Percentiles rank a stretch among this genome's conserved stretches.
phyloP scores from a whole-genome alignment of 2,888 invertebrate genomes.

The Cheiracanthium punctorium region DNA sequence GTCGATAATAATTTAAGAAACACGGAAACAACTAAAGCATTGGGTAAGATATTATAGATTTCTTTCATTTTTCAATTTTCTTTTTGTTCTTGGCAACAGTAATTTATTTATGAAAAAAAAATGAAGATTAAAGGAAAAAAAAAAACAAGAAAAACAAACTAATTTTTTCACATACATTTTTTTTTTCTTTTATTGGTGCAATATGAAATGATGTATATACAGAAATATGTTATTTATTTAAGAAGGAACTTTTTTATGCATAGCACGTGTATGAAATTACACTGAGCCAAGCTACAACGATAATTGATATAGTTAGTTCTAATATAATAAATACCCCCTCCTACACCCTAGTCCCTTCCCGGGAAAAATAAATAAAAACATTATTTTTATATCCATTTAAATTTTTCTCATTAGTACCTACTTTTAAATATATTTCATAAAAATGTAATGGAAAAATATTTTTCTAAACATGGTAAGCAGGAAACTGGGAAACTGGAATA shows the following conservation, averaged over 20 bases:
- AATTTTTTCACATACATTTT: slow-evolving; percentile 42
- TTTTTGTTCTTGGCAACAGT: neutral
- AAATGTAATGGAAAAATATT: no score
- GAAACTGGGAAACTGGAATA: no score
- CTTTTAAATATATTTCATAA: no score
- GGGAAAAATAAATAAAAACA: no score
- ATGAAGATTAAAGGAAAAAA: neutral
- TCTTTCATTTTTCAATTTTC: neutral
- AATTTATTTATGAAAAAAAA: neutral
- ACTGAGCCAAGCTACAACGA: slow-evolving; percentile 56
- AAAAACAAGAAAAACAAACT: slow-evolving; percentile 14
- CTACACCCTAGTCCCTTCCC: no score
- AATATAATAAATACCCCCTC: no score
- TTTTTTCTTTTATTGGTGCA: slow-evolving; percentile 68
- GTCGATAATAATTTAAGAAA: neutral
- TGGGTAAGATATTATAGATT: neutral
- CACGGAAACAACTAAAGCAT: neutral
- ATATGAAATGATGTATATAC: slow-evolving; percentile 70
- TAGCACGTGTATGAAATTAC: slow-evolving; percentile 67
- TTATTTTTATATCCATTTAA: no score
- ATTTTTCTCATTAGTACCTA: no score
- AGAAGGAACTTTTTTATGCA: slow-evolving; percentile 68
- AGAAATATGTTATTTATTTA: slow-evolving; percentile 59
- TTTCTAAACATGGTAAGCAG: no score
- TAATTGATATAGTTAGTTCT: no score